phyloP scores from a whole-genome alignment of 2,888 invertebrate species.

The Biston betularia region DNA sequence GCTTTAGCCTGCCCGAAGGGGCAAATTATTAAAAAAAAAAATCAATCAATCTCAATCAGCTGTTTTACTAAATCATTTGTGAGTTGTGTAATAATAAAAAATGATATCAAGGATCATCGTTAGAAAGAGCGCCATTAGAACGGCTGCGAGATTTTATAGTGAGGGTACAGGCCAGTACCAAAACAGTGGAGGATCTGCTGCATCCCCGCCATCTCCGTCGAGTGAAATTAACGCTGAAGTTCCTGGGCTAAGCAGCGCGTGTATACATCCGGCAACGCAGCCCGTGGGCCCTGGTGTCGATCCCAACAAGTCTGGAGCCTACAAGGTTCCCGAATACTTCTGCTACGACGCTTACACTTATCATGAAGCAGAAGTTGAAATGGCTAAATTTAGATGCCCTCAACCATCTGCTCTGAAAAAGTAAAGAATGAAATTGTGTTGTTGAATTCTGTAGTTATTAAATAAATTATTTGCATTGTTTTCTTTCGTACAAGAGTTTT shows the following conservation, averaged over 20 bases:
- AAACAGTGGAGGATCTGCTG: conserved; percentile 40
- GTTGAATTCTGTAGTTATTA: conserved; percentile 15
- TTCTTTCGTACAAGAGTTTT: background rate
- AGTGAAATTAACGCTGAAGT: conserved; percentile 73
- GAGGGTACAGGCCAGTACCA: conserved; percentile 54
- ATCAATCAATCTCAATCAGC: background rate
- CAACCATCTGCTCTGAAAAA: conserved; percentile 89
- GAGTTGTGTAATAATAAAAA: conserved; percentile 33
- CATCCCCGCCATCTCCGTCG: conserved; percentile 49
- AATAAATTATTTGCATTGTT: conserved; percentile 25
- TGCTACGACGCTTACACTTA: conserved; percentile 91
- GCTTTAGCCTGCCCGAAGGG: too few species aligned
- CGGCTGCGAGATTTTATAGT: conserved; percentile 60
- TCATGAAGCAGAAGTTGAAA: conserved; percentile 94
- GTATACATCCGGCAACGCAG: conserved; percentile 81
- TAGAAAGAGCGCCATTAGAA: conserved; percentile 47
- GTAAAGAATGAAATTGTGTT: conserved; percentile 42
- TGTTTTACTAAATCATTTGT: background rate
- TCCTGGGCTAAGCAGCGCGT: conserved; percentile 88
- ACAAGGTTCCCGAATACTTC: conserved; percentile 96
- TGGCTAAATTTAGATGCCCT: conserved; percentile 91
- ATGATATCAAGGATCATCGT: conserved; percentile 47
- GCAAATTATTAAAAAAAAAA: too few species aligned
- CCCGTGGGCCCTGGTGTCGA: conserved; percentile 91
- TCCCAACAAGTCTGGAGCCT: conserved; percentile 88